Conservation (phyloP, 1,140 invertebrate species). For the Drosophila burlai region DNA sequence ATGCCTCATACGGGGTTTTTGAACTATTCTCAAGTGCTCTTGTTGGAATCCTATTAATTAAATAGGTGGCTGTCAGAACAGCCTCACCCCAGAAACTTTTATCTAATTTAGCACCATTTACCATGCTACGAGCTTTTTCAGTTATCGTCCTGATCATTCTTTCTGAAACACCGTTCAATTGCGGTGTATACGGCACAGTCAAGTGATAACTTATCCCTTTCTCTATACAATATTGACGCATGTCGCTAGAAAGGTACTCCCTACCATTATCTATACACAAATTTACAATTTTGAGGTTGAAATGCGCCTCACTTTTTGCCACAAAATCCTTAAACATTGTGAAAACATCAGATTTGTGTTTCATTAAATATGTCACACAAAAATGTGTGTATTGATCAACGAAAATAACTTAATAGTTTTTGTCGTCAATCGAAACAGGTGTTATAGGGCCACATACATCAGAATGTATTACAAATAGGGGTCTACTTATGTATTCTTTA, state of each 20-base stretch:
- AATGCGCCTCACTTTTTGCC: too few relatives aligned
- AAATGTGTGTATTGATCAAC: constrained; percentile 11
- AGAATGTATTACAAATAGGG: background rate
- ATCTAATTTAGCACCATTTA: constrained; percentile 12
- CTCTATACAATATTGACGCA: background rate
- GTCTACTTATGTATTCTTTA: background rate
- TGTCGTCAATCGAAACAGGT: background rate
- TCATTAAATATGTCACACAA: constrained; percentile 1
- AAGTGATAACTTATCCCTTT: background rate
- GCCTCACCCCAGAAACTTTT: constrained; percentile 20
- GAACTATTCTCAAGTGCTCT: constrained; percentile 4
- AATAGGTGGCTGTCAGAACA: constrained; percentile 17
- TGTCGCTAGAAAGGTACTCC: constrained; percentile 1
- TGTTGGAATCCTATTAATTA: constrained; percentile 20
- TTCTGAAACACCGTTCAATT: background rate
- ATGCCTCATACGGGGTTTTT: too few relatives aligned
- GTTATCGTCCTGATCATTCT: background rate
- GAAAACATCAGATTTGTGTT: too few relatives aligned
- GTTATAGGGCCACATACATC: background rate
- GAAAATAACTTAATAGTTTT: constrained; percentile 5
- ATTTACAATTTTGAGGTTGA: too few relatives aligned
- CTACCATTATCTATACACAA: background rate
- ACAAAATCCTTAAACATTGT: too few relatives aligned
- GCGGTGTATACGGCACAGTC: background rate
- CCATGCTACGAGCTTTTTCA: background rate